Percentiles rank a stretch among this genome's conserved stretches.
Evolutionary conservation across 2,888 invertebrate genomes (phyloP).

Genomic region (Physocephala rufipes): DNA sequence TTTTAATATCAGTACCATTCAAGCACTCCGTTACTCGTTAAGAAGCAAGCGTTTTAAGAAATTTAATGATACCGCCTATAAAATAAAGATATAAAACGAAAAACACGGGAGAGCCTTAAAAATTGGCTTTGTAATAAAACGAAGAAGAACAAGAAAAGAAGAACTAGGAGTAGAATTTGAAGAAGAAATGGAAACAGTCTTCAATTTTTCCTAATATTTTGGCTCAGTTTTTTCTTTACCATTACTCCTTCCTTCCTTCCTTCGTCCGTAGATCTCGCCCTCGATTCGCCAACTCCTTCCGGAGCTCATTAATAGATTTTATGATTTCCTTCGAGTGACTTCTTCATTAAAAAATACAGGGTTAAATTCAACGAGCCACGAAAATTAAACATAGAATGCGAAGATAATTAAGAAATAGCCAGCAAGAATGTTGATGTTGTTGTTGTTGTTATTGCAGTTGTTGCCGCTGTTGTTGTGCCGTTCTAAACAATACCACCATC

Average conservation of each 20-base stretch:
- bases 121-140: too few species aligned
- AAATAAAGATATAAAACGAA: too few species aligned
- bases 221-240: constrained; percentile 13
- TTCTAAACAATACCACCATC: background rate
- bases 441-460: background rate
- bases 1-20: background rate
- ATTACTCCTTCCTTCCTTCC: constrained; percentile 21
- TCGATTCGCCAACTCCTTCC: too few species aligned
- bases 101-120: too few species aligned
- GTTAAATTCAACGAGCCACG: constrained; percentile 42
- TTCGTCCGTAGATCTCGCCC: background rate
- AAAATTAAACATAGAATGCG: constrained; percentile 18
- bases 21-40: constrained; percentile 26
- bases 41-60: background rate
- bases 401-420: background rate
- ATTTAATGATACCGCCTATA: too few species aligned
- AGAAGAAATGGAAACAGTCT: background rate
- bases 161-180: background rate
- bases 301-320: constrained; percentile 57
- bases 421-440: background rate
- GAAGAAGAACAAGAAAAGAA: background rate
- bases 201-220: too few species aligned
- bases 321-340: constrained; percentile 48
- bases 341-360: constrained; percentile 53
- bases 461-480: background rate